Percentiles rank a stretch among this genome's conserved stretches.
Evolutionary conservation across 2,797 vertebrate species (phyloP).

Genomic region (Hyperoplus immaculatus): DNA sequence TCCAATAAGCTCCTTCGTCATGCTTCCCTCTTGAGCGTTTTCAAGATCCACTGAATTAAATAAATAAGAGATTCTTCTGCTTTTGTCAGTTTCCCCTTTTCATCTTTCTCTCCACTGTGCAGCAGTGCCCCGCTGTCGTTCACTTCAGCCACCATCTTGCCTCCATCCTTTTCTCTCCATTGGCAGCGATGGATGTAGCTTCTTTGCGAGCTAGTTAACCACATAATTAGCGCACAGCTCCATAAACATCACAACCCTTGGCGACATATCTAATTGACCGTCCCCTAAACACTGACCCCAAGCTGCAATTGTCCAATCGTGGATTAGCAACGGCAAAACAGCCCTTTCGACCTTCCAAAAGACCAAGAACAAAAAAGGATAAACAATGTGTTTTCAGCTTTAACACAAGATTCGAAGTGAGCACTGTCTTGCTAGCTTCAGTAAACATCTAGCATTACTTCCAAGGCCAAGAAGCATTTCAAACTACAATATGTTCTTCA

Average conservation of each 20-base stretch:
- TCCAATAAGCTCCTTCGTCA: constrained; percentile 82
- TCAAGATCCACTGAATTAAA: constrained; percentile 78
- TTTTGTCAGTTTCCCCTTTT: constrained; percentile 63
- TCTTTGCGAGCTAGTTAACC: constrained; percentile 5
- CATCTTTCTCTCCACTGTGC: constrained; percentile 55
- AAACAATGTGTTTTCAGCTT: neutral
- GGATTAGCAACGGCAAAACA: neutral
- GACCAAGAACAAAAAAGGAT: neutral
- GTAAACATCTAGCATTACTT: neutral
- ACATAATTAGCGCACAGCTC: neutral
- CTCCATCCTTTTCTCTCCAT: constrained; percentile 15
- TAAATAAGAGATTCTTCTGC: constrained; percentile 75
- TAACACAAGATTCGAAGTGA: neutral
- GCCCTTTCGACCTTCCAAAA: neutral
- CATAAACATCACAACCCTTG: neutral
- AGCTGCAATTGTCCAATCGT: constrained; percentile 7
- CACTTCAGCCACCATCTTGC: constrained; percentile 29
- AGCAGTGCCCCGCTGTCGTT: constrained; percentile 46
- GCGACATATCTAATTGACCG: neutral
- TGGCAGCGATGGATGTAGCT: constrained; percentile 14
- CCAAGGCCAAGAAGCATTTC: neutral
- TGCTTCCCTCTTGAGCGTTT: constrained; percentile 76
- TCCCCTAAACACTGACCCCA: neutral
- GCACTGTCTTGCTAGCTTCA: neutral
- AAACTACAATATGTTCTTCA: neutral